Evolutionary conservation across 2,797 vertebrate genomes (phyloP).

Genomic region (Sebastes cheni): DNA sequence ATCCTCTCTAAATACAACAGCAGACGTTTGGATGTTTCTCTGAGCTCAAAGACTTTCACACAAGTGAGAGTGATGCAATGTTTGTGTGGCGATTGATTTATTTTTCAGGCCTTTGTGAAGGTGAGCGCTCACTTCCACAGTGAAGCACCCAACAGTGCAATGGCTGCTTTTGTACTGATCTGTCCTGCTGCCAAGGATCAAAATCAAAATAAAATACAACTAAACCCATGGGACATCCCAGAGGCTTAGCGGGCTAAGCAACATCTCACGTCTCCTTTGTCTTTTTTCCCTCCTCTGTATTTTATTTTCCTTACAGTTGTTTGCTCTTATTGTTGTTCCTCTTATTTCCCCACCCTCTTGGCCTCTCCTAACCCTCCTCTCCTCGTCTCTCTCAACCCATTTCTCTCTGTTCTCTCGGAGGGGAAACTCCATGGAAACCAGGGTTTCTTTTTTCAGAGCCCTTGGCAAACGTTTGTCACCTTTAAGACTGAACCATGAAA

Average conservation of each 20-base stretch:
- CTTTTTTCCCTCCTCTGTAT: conserved; percentile 22
- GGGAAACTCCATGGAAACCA: neutral
- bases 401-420: conserved; percentile 21
- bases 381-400: conserved; percentile 7
- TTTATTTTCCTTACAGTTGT: conserved; percentile 9
- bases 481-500: neutral
- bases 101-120: conserved; percentile 30
- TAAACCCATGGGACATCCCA: conserved; percentile 30
- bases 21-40: neutral
- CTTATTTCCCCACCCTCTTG: conserved; percentile 46
- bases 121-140: conserved; percentile 24
- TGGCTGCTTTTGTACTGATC: conserved; percentile 32
- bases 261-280: conserved; percentile 39
- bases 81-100: conserved; percentile 23
- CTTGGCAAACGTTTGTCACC: conserved; percentile 1
- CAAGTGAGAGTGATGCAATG: neutral
- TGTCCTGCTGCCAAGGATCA: conserved; percentile 47
- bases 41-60: conserved; percentile 18
- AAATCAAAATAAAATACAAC: conserved; percentile 44
- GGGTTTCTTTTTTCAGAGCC: neutral
- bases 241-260: conserved; percentile 16
- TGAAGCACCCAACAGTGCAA: conserved; percentile 10
- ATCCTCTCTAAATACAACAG: neutral
- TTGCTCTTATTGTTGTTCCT: conserved; percentile 21
- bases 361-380: conserved; percentile 36